phyloP scores from a whole-genome alignment of 1,140 invertebrate genomes.

The Drosophila nigrodunni region DNA sequence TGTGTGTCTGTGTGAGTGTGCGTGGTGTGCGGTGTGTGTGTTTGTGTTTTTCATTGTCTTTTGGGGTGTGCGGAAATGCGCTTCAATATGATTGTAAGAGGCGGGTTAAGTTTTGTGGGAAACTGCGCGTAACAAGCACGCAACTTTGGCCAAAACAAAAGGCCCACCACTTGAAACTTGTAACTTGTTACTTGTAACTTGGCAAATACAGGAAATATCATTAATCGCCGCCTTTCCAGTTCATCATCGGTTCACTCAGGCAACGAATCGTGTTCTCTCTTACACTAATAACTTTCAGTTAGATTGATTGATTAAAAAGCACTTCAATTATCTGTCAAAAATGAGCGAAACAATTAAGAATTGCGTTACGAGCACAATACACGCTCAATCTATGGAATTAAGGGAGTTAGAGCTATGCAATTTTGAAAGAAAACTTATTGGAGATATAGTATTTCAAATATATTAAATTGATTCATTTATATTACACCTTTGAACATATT shows the following conservation, averaged over 20 bases:
- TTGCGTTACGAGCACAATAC: not conserved
- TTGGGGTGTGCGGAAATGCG: slow-evolving; percentile 53
- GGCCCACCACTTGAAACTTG: not conserved
- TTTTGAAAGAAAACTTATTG: not conserved
- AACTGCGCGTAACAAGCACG: slow-evolving; percentile 47
- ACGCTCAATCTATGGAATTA: no score
- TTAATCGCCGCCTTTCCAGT: slow-evolving; percentile 1
- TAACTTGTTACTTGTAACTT: not conserved
- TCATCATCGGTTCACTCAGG: not conserved
- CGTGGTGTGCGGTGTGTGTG: slow-evolving; percentile 15
- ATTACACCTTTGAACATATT: no score
- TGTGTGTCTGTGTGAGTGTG: slow-evolving; percentile 4
- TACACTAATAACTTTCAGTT: slow-evolving; percentile 1
- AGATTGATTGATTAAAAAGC: slow-evolving; percentile 4
- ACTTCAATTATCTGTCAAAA: not conserved
- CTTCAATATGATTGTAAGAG: slow-evolving; percentile 52
- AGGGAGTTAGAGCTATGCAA: not conserved
- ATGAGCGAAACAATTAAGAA: not conserved
- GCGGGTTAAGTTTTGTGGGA: slow-evolving; percentile 47
- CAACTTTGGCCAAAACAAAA: slow-evolving; percentile 42
- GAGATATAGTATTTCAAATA: not conserved
- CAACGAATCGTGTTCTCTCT: not conserved
- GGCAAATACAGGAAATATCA: slow-evolving; percentile 11
- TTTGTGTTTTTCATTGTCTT: slow-evolving; percentile 51
- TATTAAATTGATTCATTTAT: no score